Percentiles rank a stretch among this genome's conserved stretches.
Conservation (phyloP, 2,888 invertebrate genomes). For the Petrolisthes manimaculis region DNA sequence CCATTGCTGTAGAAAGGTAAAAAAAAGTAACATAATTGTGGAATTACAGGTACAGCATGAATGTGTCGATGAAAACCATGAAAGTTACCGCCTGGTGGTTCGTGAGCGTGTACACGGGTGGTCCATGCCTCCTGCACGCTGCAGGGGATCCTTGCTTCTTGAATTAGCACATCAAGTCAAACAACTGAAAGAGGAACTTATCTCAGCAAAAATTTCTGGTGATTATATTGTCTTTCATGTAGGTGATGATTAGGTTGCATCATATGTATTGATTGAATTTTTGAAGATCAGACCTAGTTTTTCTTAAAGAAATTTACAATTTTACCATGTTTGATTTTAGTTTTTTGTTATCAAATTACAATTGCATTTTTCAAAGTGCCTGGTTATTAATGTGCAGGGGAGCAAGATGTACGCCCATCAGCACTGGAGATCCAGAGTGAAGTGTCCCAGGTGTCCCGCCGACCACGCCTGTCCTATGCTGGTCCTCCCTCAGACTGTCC, state of each 20-base stretch:
- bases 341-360: too few relatives aligned
- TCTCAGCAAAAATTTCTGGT: conserved; percentile 64
- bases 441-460: conserved; percentile 68
- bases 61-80: conserved; percentile 71
- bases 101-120: conserved; percentile 86
- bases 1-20: not conserved
- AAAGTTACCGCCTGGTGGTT: conserved; percentile 74
- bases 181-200: conserved; percentile 85
- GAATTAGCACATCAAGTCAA: conserved; percentile 89
- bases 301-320: too few relatives aligned
- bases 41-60: conserved; percentile 82
- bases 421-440: conserved; percentile 63
- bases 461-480: conserved; percentile 79
- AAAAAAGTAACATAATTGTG: not conserved
- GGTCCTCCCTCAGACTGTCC: conserved; percentile 75
- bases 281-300: too few relatives aligned
- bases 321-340: too few relatives aligned
- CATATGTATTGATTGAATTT: too few relatives aligned
- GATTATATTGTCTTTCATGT: not conserved
- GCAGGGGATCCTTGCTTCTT: conserved; percentile 85
- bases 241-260: too few relatives aligned
- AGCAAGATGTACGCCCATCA: conserved; percentile 54
- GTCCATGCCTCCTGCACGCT: conserved; percentile 84
- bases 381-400: conserved; percentile 29
- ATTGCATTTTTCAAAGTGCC: too few relatives aligned